Evolutionary conservation across 2,888 invertebrate species (phyloP).

Genomic region (Drosophila atripex): DNA sequence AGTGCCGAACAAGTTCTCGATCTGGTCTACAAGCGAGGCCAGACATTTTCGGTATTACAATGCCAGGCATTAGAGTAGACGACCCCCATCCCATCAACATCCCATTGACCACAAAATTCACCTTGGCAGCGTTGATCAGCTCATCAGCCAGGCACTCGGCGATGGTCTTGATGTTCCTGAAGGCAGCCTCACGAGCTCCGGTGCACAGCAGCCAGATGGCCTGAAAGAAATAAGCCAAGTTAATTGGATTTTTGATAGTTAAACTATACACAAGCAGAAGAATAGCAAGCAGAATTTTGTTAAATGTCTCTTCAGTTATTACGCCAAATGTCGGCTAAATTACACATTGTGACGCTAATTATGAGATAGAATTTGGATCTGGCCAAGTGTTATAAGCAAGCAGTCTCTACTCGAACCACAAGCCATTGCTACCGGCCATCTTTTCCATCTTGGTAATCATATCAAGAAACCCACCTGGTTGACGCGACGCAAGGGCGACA

Average conservation of each 20-base stretch:
- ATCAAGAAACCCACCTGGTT: constrained; percentile 88
- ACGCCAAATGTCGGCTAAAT: constrained; percentile 62
- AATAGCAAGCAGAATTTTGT: neutral
- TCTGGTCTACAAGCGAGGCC: constrained; percentile 69
- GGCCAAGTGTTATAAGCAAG: constrained; percentile 66
- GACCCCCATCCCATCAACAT: too few relatives aligned
- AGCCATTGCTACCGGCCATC: constrained; percentile 61
- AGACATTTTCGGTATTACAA: constrained; percentile 34
- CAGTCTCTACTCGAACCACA: constrained; percentile 56
- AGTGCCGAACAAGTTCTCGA: constrained; percentile 6
- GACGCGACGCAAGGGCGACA: constrained; percentile 98
- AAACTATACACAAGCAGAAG: neutral
- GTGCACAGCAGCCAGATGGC: constrained; percentile 99
- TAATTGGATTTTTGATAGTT: neutral
- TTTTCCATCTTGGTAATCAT: neutral
- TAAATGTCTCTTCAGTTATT: constrained; percentile 78
- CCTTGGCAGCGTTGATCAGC: constrained; percentile 99
- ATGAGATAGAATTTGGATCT: constrained; percentile 69
- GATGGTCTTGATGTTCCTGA: constrained; percentile 99
- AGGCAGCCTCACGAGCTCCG: constrained; percentile 99
- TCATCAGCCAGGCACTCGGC: constrained; percentile 99
- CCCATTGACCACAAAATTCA: too few relatives aligned
- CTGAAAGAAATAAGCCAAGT: constrained; percentile 65
- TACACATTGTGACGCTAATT: constrained; percentile 78
- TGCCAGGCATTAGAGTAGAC: constrained; percentile 60